Evolutionary conservation across 2,797 vertebrate species (phyloP).

Genomic region (Pterois miles): DNA sequence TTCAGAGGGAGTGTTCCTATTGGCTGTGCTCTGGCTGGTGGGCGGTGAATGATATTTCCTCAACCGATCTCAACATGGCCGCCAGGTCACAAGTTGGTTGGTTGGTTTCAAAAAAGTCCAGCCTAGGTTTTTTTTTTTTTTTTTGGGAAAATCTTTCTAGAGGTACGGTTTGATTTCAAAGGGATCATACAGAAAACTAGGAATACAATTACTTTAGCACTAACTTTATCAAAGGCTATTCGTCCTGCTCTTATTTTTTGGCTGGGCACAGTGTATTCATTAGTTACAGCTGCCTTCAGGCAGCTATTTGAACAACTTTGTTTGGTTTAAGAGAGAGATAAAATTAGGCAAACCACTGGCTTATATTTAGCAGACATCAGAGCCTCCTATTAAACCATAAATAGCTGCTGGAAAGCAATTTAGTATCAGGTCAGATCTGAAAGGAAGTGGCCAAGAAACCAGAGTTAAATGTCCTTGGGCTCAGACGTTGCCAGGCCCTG

Average conservation of each 20-base stretch:
- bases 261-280: neutral
- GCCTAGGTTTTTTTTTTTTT: too few species aligned
- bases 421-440: neutral
- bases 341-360: neutral
- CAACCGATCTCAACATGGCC: too few species aligned
- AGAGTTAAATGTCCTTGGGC: neutral
- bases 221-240: neutral
- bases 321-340: neutral
- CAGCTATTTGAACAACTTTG: neutral
- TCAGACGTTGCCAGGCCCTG: neutral
- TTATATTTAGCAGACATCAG: neutral
- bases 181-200: neutral
- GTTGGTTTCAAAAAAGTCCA: too few species aligned
- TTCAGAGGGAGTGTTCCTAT: too few species aligned
- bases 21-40: too few species aligned
- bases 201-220: neutral
- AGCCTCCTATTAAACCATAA: neutral
- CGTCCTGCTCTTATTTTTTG: neutral
- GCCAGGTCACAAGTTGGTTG: too few species aligned
- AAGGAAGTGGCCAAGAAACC: neutral
- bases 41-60: too few species aligned
- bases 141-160: neutral
- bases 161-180: neutral
- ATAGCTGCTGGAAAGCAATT: neutral
- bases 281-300: neutral